Conservation (phyloP, 1,140 invertebrate species). For the Macrotrachela quadricornifera region DNA sequence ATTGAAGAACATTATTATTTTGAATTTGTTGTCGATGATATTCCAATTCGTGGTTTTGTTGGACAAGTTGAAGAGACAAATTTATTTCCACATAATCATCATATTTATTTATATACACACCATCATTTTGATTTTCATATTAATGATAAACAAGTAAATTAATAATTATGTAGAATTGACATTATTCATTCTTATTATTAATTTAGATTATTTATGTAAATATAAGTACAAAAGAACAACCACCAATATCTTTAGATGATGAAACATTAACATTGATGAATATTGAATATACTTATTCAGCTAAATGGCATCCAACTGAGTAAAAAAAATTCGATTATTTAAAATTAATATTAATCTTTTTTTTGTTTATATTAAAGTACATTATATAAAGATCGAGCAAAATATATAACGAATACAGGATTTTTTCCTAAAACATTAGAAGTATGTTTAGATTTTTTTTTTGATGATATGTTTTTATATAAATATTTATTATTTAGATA, state of each 20-base stretch:
- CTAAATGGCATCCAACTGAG: slow-evolving; percentile 31
- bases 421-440: slow-evolving; percentile 36
- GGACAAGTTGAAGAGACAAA: slow-evolving; percentile 34
- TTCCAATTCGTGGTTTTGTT: slow-evolving; percentile 34
- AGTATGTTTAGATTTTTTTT: slow-evolving; percentile 14
- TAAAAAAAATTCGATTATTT: slow-evolving; percentile 13
- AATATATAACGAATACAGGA: slow-evolving; percentile 25
- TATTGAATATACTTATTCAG: slow-evolving; percentile 30
- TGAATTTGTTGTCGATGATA: slow-evolving; percentile 37
- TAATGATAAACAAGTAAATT: slow-evolving; percentile 30
- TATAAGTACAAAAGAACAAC: slow-evolving; percentile 29
- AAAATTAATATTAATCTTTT: no score
- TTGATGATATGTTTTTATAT: no score
- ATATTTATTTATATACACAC: slow-evolving; percentile 33
- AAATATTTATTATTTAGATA: slow-evolving; percentile 21
- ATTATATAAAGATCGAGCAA: slow-evolving; percentile 26
- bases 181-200: background rate
- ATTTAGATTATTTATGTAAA: slow-evolving; percentile 33
- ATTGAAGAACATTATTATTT: slow-evolving; percentile 39
- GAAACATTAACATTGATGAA: slow-evolving; percentile 13
- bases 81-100: slow-evolving; percentile 35
- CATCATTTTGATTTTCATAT: slow-evolving; percentile 34
- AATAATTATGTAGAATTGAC: background rate
- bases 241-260: slow-evolving; percentile 26
- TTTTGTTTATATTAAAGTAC: slow-evolving; percentile 14